phyloP scores from a whole-genome alignment of 2,888 invertebrate genomes.

The Gastrophysa polygoni region DNA sequence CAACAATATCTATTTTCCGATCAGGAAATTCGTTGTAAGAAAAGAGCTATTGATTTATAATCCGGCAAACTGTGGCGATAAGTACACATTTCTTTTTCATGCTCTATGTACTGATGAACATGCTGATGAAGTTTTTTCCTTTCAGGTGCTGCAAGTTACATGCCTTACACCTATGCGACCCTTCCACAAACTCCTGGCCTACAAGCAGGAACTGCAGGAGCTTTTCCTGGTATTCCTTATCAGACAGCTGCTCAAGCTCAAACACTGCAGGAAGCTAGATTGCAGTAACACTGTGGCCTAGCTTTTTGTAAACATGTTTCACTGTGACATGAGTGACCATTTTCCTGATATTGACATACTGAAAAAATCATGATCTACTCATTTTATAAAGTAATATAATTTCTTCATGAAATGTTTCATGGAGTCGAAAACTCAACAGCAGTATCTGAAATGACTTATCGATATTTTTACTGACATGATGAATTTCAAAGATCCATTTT shows the following conservation, averaged over 20 bases:
- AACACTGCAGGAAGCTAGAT: conserved; percentile 77
- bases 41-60: too few species aligned
- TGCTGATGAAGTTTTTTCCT: conserved; percentile 27
- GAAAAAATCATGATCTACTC: not conserved
- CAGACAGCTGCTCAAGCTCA: conserved; percentile 66
- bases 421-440: not conserved
- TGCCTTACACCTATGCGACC: conserved; percentile 75
- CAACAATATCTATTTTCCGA: too few species aligned
- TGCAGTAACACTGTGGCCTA: conserved; percentile 64
- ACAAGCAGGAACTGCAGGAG: conserved; percentile 60
- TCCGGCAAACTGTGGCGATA: too few species aligned
- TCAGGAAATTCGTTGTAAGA: too few species aligned
- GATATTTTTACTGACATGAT: not conserved
- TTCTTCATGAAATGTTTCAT: not conserved
- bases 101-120: too few species aligned
- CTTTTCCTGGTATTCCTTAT: conserved; percentile 70
- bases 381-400: not conserved
- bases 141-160: conserved; percentile 67
- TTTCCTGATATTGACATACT: not conserved
- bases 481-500: not conserved
- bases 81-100: too few species aligned
- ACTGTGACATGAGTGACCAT: not conserved
- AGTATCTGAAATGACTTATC: too few species aligned
- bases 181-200: conserved; percentile 67
- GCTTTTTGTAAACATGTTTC: not conserved